Evolutionary conservation across 1,140 invertebrate species (phyloP).

Genomic region (Drosophila sulfurigaster): DNA sequence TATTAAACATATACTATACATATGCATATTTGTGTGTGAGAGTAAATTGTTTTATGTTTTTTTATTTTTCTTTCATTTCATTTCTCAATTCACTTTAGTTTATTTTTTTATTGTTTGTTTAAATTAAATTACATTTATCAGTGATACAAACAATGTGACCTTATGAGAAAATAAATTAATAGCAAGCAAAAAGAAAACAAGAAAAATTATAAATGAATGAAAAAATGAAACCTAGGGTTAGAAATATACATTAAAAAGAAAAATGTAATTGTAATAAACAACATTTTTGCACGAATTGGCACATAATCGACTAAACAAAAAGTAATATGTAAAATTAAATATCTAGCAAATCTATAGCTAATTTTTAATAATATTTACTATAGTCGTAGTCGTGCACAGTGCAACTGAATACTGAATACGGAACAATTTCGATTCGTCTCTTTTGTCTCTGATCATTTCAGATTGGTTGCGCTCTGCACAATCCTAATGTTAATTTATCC

Average conservation of each 20-base stretch:
- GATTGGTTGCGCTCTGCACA: constrained; percentile 16
- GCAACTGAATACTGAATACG: constrained; percentile 13
- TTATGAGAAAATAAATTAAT: constrained; percentile 61
- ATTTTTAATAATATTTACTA: constrained; percentile 42
- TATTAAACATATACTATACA: constrained; percentile 18
- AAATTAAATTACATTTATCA: constrained; percentile 62
- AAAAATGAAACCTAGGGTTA: constrained; percentile 62
- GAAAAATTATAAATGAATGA: constrained; percentile 27
- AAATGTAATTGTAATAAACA: constrained; percentile 62
- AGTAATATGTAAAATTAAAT: background rate
- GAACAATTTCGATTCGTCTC: background rate
- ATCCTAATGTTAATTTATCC: constrained; percentile 31
- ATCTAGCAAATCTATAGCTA: constrained; percentile 65
- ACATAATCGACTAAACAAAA: constrained; percentile 50
- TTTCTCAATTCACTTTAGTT: constrained; percentile 46
- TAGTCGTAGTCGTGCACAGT: constrained; percentile 21
- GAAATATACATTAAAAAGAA: constrained; percentile 38
- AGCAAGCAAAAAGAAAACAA: constrained; percentile 30
- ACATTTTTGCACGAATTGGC: constrained; percentile 74
- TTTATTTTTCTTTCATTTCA: constrained; percentile 24
- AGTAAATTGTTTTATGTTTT: constrained; percentile 40
- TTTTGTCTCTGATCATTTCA: background rate
- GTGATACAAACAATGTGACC: constrained; percentile 81
- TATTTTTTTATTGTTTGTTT: constrained; percentile 34
- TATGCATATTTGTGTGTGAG: constrained; percentile 44